Percentiles rank a stretch among this genome's conserved stretches.
Conservation (phyloP, 35 echinoderm and acorn worm species). For the Apostichopus californicus region DNA sequence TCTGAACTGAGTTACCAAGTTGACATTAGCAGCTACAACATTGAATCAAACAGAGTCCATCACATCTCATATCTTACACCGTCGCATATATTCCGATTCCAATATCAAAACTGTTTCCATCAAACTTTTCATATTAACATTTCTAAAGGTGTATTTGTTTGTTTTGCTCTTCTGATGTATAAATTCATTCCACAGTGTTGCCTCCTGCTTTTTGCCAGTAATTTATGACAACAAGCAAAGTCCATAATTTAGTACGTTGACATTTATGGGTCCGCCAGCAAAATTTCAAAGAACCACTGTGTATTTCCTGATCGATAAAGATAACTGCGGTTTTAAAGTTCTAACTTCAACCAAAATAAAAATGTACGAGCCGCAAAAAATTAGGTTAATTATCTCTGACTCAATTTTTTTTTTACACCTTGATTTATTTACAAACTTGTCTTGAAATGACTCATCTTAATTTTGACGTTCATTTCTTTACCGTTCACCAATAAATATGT, state of each 20-base stretch:
- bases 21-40: no score
- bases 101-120: no score
- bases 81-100: no score
- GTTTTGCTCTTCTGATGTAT: no score
- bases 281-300: not conserved
- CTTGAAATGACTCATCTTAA: constrained; percentile 20
- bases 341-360: not conserved
- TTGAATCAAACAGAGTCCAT: no score
- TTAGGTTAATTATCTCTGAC: constrained; percentile 52
- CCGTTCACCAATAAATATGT: constrained; percentile 36
- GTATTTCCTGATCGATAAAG: constrained; percentile 15
- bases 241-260: not conserved
- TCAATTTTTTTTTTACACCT: constrained; percentile 6
- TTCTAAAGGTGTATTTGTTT: no score
- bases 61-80: no score
- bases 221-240: not conserved
- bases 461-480: constrained; percentile 25
- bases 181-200: not conserved
- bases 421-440: not conserved
- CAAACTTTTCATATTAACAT: no score
- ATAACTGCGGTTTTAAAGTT: not conserved
- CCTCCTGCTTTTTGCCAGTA: not conserved
- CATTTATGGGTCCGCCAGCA: not conserved
- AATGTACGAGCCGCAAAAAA: not conserved
- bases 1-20: no score